Percentiles rank a stretch among this genome's conserved stretches.
These are phyloP conservation scores for Panagrolaimus sp. DNA, from an alignment of 1,140 invertebrate genomes.

Conservation along the genomic window DNA sequence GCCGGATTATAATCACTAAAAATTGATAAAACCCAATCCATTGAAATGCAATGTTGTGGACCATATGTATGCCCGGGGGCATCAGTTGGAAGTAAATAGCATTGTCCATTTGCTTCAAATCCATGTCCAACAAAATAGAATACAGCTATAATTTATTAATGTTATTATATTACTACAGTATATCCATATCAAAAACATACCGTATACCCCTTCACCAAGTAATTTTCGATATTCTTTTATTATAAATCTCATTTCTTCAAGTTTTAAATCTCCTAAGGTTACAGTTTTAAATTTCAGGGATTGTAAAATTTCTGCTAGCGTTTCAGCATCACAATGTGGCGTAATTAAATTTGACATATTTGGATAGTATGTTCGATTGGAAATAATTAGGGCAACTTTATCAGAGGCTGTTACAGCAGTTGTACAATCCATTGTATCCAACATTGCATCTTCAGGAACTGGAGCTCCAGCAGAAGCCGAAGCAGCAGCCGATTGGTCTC, in stretches of 20 bases:
- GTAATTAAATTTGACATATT: constrained; percentile 59
- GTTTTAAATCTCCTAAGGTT: constrained; percentile 61
- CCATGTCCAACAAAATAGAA: constrained; percentile 64
- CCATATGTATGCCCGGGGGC: constrained; percentile 60
- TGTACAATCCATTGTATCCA: constrained; percentile 6
- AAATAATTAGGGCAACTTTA: constrained; percentile 63
- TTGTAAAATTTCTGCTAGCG: constrained; percentile 53
- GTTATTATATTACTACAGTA: not conserved
- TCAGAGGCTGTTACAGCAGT: constrained; percentile 59
- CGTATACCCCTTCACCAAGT: constrained; percentile 61
- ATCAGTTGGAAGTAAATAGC: constrained; percentile 62
- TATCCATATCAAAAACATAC: no score
- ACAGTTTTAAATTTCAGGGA: constrained; percentile 62
- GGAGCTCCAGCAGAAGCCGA: no score
- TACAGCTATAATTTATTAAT: constrained; percentile 58
- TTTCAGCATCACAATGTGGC: constrained; percentile 60
- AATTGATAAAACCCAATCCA: constrained; percentile 60
- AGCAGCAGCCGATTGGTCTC: not conserved
- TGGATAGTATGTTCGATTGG: constrained; percentile 61
- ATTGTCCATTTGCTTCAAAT: constrained; percentile 62
- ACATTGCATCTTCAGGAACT: no score
- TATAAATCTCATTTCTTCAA: constrained; percentile 61
- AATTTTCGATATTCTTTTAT: constrained; percentile 61
- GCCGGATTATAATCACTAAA: constrained; percentile 59
- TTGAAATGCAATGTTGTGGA: constrained; percentile 54